A percentile compares a stretch with the other conserved stretches of the same genome.
phyloP scores from a whole-genome alignment of 2,797 vertebrate species.

The Bradypodion pumilum region DNA sequence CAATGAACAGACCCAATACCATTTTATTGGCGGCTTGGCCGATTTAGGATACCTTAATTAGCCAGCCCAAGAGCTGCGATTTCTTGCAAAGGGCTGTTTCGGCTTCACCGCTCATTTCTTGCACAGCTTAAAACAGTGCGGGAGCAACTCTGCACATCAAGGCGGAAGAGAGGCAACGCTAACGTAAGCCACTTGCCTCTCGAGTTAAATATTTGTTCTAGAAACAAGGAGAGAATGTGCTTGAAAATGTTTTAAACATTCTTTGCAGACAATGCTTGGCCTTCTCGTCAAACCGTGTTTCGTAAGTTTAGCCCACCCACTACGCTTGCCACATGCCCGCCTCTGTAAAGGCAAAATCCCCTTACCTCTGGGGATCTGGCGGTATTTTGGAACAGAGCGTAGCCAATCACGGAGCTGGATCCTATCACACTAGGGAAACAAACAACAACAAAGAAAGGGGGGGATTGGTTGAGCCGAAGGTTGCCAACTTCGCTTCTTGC shows the following conservation, averaged over 20 bases:
- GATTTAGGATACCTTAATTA: not conserved
- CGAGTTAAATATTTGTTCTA: slow-evolving; percentile 1
- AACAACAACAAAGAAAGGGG: slow-evolving; percentile 21
- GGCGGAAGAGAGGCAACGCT: not conserved
- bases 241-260: not conserved
- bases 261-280: not conserved
- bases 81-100: not conserved
- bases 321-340: no score
- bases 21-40: not conserved
- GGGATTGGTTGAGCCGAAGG: no score
- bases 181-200: not conserved
- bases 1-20: no score
- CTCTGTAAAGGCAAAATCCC: not conserved
- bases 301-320: not conserved
- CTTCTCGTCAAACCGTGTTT: not conserved
- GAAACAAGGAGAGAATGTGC: not conserved
- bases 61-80: not conserved
- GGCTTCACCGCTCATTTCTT: not conserved
- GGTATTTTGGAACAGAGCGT: slow-evolving; percentile 70
- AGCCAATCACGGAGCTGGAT: slow-evolving; percentile 79
- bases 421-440: slow-evolving; percentile 73
- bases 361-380: slow-evolving; percentile 77
- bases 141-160: no score
- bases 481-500: not conserved
- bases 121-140: not conserved